These are phyloP conservation scores for Chloroclystis v-ata DNA, from an alignment of 2,888 invertebrate genomes.

Conservation along the genomic window DNA sequence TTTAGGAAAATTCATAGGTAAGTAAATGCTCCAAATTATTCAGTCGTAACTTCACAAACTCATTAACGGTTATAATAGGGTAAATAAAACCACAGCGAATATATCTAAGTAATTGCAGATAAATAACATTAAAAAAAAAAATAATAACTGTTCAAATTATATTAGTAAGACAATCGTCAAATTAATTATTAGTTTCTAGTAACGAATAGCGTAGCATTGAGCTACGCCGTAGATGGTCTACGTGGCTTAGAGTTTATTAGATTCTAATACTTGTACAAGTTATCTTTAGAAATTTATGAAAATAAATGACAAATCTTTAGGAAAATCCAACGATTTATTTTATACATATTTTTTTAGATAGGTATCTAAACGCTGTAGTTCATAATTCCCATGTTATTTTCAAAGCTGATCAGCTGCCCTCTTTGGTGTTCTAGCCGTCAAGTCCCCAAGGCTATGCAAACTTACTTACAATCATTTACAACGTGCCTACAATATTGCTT, in stretches of 20 bases:
- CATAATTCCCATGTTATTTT: conserved; percentile 11
- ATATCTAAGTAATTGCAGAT: too few relatives aligned
- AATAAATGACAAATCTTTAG: too few relatives aligned
- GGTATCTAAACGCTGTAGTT: conserved; percentile 1
- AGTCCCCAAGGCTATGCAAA: conserved; percentile 41
- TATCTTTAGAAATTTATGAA: too few relatives aligned
- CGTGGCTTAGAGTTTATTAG: too few relatives aligned
- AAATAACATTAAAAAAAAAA: too few relatives aligned
- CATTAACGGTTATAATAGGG: conserved; percentile 37
- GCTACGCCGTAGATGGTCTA: conserved; percentile 15
- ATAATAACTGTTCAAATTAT: too few relatives aligned
- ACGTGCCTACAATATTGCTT: conserved; percentile 18
- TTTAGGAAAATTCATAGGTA: conserved; percentile 21
- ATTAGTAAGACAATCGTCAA: too few relatives aligned
- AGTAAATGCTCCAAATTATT: conserved; percentile 39
- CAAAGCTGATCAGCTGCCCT: conserved; percentile 39
- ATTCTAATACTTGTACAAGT: too few relatives aligned
- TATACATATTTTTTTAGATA: too few relatives aligned
- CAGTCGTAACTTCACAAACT: conserved; percentile 38
- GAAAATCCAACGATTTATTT: too few relatives aligned
- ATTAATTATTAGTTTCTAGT: too few relatives aligned
- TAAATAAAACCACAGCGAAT: conserved; percentile 5
- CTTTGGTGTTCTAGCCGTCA: conserved; percentile 78
- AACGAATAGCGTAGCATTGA: conserved; percentile 10
- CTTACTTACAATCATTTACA: conserved; percentile 34